Evolutionary conservation across 2,888 invertebrate species (phyloP), one percentile per base, ranked within the genome.

Genomic region (Rhagium mordax): DNA sequence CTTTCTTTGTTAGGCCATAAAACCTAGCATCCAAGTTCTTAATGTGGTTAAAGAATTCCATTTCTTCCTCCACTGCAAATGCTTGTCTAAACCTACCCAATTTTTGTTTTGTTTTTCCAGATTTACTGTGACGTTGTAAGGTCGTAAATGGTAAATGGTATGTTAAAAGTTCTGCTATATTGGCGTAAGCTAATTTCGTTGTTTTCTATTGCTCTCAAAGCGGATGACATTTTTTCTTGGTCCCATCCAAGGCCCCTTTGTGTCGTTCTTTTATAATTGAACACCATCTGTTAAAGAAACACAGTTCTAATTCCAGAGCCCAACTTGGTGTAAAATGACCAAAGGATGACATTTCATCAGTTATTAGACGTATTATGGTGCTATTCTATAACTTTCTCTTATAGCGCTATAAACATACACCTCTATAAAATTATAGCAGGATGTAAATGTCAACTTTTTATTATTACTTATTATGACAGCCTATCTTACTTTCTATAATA

Each of bases 11-110:
- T 48, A 66, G 24, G 13, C 66, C 66, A 16, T 66, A 66, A 66
- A 66, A 66, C n/a, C 48, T 7, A 16, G 24, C 24, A 66, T 66
- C 53, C 18, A 66, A 53, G 18, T 53, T 15, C 53, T 27, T 49
- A 16, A 24, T 51, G 20, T 66, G 66, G 18, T 51, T 15, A 27
- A 53, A 51, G 24, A 66, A 53, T 53, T 66, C 53, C 10, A 24
- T 51, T 66, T 66, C 66, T 48, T 51, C 16, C 15, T 66, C 66
- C 18, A 53, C 29, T 53, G 66, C 53, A 27, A 66, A 66, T 16
- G 53, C 33, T 53, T 24, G 21, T 16, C 24, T 66, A 21, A 66
- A 66, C 21, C 66, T 21, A 21, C 66, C 66, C 16, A 66, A 53
- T 8, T 15, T 7, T 20, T 53, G 8, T 7, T 5, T 20, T 18